Percentiles rank a stretch among this genome's conserved stretches.
These are phyloP conservation scores for Volucella inanis DNA, from an alignment of 2,888 invertebrate genomes.

Conservation along the genomic window DNA sequence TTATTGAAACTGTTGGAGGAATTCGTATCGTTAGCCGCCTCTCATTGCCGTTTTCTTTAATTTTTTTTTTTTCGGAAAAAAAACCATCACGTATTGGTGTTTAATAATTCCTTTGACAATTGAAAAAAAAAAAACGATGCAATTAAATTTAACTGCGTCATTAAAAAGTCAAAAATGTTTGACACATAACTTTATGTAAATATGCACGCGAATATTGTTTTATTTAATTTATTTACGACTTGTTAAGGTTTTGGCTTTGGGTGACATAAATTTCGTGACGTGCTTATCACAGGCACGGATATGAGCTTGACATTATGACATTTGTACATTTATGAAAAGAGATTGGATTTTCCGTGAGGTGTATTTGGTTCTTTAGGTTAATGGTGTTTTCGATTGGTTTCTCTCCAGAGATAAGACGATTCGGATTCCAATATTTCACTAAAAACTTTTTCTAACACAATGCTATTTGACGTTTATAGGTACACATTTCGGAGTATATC, in stretches of 20 bases:
- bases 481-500: no score
- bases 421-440: no score
- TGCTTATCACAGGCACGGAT: no score
- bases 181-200: constrained; percentile 19
- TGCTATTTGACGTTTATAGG: no score
- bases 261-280: constrained; percentile 6
- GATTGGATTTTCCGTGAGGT: no score
- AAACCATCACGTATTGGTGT: constrained; percentile 41
- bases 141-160: constrained; percentile 36
- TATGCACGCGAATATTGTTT: constrained; percentile 2
- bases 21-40: background rate
- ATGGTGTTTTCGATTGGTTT: no score
- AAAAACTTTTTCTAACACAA: no score
- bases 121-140: constrained; percentile 1
- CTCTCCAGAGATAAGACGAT: no score
- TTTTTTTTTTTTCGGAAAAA: background rate
- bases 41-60: background rate
- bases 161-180: constrained; percentile 19
- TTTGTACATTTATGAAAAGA: no score
- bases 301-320: no score
- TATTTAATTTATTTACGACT: background rate
- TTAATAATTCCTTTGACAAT: constrained; percentile 28
- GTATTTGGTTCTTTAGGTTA: no score
- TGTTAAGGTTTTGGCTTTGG: background rate
- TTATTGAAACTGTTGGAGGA: constrained; percentile 14